These are phyloP conservation scores for Sitobion miscanthi DNA, from an alignment of 1,140 invertebrate species.

Conservation along the genomic window DNA sequence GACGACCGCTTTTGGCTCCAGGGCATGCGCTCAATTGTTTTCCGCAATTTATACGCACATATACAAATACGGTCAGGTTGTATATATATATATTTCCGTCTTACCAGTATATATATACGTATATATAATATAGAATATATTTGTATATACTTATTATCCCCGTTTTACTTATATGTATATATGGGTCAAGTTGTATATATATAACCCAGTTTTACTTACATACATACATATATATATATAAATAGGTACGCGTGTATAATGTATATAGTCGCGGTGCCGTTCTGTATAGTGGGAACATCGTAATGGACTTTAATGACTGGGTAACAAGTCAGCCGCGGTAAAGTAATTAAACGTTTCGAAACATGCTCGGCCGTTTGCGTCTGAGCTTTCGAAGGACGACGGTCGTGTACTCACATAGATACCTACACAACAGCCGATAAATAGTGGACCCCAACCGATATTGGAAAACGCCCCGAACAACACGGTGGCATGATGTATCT, in stretches of 20 bases:
- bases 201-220: too few species aligned
- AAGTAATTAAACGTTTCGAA: conserved; percentile 11
- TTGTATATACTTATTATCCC: too few species aligned
- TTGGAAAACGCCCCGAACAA: background rate
- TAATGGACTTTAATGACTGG: background rate
- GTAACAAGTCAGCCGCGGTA: conserved; percentile 20
- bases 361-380: background rate
- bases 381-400: background rate
- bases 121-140: too few species aligned
- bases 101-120: too few species aligned
- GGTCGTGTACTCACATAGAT: background rate
- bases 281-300: background rate
- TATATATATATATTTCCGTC: too few species aligned
- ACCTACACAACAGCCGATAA: background rate
- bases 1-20: background rate
- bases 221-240: background rate
- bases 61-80: too few species aligned
- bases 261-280: background rate
- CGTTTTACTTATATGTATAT: too few species aligned
- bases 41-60: background rate
- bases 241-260: background rate
- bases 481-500: background rate
- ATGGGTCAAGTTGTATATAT: background rate
- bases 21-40: background rate
- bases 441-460: background rate